These are phyloP conservation scores for Leuciscus waleckii DNA, from an alignment of 2,797 vertebrate species.

Conservation along the genomic window DNA sequence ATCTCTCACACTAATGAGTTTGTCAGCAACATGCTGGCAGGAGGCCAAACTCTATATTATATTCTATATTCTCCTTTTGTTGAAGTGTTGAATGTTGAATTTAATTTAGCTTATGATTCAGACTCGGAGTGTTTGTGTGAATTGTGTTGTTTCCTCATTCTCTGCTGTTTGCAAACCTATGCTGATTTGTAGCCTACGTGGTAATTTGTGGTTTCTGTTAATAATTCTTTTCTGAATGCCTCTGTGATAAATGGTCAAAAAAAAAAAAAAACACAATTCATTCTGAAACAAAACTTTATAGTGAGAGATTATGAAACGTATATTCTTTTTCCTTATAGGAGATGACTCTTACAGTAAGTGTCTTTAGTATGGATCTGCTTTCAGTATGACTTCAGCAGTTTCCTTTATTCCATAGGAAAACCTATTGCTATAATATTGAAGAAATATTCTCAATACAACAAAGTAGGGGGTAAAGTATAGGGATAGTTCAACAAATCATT, in stretches of 20 bases:
- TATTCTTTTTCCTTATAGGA: background rate
- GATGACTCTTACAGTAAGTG: constrained; percentile 25
- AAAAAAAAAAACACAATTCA: constrained; percentile 7
- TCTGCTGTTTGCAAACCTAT: background rate
- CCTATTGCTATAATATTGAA: background rate
- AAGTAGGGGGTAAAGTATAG: background rate
- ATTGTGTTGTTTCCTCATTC: background rate
- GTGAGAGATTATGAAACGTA: background rate
- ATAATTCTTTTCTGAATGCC: background rate
- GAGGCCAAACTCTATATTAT: constrained; percentile 1
- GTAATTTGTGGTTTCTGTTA: background rate
- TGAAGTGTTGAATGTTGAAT: background rate
- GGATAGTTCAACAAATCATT: background rate
- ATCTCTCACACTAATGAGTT: constrained; percentile 18
- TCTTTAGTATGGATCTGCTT: constrained; percentile 8
- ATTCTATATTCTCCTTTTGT: background rate
- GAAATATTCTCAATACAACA: background rate
- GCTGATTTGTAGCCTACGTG: background rate
- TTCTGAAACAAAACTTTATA: constrained; percentile 6
- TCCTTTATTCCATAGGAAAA: background rate
- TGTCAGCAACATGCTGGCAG: background rate
- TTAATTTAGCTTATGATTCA: background rate
- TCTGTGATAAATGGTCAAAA: background rate
- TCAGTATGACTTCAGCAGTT: constrained; percentile 11
- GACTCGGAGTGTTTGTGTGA: background rate